Base-by-base conservation (phyloP, 2,113 vertebrate genomes). In the Dipodomys merriami region DNA sequence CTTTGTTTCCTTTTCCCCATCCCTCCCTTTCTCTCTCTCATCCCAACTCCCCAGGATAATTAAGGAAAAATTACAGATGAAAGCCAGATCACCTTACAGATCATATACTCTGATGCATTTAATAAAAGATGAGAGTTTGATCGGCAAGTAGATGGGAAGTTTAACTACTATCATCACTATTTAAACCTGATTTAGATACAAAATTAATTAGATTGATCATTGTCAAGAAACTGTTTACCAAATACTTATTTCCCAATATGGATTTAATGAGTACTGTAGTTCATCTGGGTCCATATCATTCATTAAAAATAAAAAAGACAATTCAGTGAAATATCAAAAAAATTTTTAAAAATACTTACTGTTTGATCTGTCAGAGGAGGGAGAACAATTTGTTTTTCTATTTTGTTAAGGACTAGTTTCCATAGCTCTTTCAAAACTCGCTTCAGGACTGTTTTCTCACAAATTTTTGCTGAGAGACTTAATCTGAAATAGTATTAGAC, bases 391-490 rank as follows among this genome's bases (percentile, higher is more conserved):
- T 99, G 99, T 89, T 99, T 99, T 96, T 99, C 99, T 80, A 99
- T 99, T 97, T 98, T 99, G 96, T 99, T 99, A 95, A 99, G 97
- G 68, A 99, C 99, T 7, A 99, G 97, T 93, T 99, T 99, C 99
- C 99, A 99, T 0, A 99, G 98, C 95, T 99, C 99, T 97, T 99
- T 99, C 95, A 99, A 97, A 91, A 99, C 98, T 67, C 99, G 98
- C 95, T 99, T 99, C 93, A 99, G 97, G 46, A 99, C 99, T 0
- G 99, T 99, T 98, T 99, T 99, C 98, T 99, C 99, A 95, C 99
- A 99, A 96, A 99, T 99, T 98, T 99, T 99, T 12, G 99, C 99
- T 86, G 99, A 99, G 76, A 99, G 96, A 76, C 99, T 99, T 98
- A 99, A 98, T 91, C 99, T 99, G 98, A 29, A 98, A 97, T 77